These are phyloP conservation scores for Zosterops borbonicus DNA, from an alignment of 2,113 vertebrate genomes.

Conservation along the genomic window DNA sequence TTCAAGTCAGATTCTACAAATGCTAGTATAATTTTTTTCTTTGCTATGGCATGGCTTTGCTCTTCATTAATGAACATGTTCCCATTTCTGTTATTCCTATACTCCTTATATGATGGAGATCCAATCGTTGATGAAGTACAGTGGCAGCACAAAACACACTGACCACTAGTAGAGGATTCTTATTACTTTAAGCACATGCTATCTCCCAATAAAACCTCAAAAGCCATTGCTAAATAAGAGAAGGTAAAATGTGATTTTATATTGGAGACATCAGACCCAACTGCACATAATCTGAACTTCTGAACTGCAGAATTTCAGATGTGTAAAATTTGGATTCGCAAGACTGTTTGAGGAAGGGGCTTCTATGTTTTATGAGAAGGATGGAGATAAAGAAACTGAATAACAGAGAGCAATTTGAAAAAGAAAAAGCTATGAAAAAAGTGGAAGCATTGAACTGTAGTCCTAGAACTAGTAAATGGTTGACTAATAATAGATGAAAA, in stretches of 20 bases:
- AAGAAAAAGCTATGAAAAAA: neutral
- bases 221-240: neutral
- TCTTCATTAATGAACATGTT: neutral
- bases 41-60: neutral
- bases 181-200: neutral
- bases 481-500: neutral
- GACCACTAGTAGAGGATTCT: neutral
- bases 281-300: neutral
- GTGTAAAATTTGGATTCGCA: neutral
- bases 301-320: neutral
- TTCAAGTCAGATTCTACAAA: slow-evolving; percentile 8
- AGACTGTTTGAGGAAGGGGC: neutral
- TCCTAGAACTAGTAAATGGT: neutral
- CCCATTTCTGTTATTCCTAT: neutral
- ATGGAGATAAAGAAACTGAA: neutral
- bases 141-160: neutral
- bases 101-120: neutral
- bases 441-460: neutral
- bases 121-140: neutral
- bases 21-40: neutral
- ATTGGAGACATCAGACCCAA: neutral
- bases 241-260: neutral
- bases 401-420: neutral
- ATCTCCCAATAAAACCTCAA: neutral
- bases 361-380: neutral